Evolutionary conservation across 2,113 vertebrate genomes (phyloP), one percentile per base, ranked within the genome.

Genomic region (Cyphomyrus discorhynchus): DNA sequence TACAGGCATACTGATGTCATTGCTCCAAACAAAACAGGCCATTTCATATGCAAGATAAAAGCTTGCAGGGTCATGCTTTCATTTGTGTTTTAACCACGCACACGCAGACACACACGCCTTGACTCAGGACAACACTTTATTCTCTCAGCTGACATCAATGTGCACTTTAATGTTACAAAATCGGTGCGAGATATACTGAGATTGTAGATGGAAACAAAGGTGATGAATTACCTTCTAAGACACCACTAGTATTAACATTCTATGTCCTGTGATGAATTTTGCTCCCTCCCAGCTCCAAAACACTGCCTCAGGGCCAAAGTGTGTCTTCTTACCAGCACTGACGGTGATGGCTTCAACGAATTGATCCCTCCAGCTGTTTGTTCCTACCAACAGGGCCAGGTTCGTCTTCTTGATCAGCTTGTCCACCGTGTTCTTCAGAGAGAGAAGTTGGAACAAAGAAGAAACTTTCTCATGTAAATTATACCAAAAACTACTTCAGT

Each of bases 361-460:
- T 94, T 99, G 98, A 90, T 99, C 97, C 91, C 98, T 97, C 98
- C 98, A 99, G 95, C 96, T 98, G 96, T 98, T 98, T 0, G 98
- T 99, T 88, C 98, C 98, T 17, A 99, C 97, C 93, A 99, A 95
- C 47, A 99, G 96, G 66, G 98, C 98, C 93, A 99, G 94, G 95
- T 99, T 99, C 0, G 98, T 99, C 95, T 99, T 99, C 96, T 99
- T 99, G 88, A 99, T 97, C 90, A 99, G 97, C 94, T 99, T 99
- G 93, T 99, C 98, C 92, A 99, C 98, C 0, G 97, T 98, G 91
- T 94, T 99, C 98, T 99, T 95, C 84, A 92, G 90, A 94, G 50
- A 84, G 82, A 84, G 45, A 47, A 83, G 39, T 83, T 24, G 0
- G 24, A 84, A 84, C 24, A 70, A 31, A 31, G 3, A n/a, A 31